phyloP scores from a whole-genome alignment of 2,888 invertebrate genomes.

The Cantharis lateralis region DNA sequence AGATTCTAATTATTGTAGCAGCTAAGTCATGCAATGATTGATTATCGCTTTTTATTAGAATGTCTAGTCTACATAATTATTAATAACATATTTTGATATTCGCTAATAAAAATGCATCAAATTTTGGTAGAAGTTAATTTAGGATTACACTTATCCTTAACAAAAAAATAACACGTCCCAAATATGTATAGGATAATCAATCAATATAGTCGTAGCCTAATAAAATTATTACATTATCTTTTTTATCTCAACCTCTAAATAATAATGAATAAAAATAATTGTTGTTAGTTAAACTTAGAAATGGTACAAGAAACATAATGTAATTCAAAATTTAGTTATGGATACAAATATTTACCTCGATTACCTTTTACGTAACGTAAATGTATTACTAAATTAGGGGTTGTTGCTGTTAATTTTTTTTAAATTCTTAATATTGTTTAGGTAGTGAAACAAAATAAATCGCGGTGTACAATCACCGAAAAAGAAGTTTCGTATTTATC shows the following conservation, averaged over 20 bases:
- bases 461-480: not conserved
- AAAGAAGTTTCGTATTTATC: constrained; percentile 5
- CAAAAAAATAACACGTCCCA: not conserved
- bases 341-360: not conserved
- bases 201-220: not conserved
- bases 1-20: not conserved
- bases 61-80: not conserved
- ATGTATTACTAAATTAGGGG: not conserved
- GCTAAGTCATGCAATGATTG: not conserved
- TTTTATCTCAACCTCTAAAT: constrained; percentile 8
- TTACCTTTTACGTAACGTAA: not conserved
- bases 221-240: constrained; percentile 2
- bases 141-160: not conserved
- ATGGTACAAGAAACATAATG: not conserved
- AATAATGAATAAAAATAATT: constrained; percentile 4
- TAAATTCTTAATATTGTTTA: not conserved
- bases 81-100: not conserved
- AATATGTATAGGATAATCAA: not conserved
- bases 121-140: not conserved
- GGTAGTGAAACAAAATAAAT: not conserved
- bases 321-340: not conserved
- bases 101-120: not conserved
- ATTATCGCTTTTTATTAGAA: not conserved
- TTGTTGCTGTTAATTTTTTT: not conserved
- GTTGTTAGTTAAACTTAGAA: not conserved